Evolutionary conservation across 30 jellyfish, hydroid and myxozoan species (phyloP).

Genomic region (Turritopsis rubra): DNA sequence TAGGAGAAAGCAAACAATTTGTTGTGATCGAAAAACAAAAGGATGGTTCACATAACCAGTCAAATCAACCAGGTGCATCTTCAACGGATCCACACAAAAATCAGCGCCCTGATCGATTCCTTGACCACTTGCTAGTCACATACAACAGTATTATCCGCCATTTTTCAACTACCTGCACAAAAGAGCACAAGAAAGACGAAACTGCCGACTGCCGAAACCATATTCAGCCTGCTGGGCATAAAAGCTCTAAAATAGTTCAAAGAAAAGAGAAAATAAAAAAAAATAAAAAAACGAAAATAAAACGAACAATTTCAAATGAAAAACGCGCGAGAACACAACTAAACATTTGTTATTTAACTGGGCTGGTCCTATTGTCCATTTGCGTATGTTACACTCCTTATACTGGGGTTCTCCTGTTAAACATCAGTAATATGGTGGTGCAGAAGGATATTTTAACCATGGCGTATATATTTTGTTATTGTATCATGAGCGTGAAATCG

Average conservation of each 20-base stretch:
- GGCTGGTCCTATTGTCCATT: background rate
- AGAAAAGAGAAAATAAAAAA: too few species aligned
- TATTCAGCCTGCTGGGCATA: background rate
- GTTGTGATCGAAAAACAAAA: too few species aligned
- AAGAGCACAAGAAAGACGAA: background rate
- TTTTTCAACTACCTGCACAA: background rate
- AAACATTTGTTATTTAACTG: background rate
- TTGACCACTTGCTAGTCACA: background rate
- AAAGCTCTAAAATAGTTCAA: background rate
- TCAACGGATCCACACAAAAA: background rate
- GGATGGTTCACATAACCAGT: too few species aligned
- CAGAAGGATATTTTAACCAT: background rate
- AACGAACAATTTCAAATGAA: background rate
- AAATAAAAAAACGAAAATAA: too few species aligned
- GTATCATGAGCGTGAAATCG: background rate
- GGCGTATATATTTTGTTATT: background rate
- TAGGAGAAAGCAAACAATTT: too few species aligned
- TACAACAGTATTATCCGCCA: background rate
- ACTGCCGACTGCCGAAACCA: background rate
- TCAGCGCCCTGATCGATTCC: background rate
- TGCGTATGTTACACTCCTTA: background rate
- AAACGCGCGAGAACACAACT: background rate
- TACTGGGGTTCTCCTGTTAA: background rate
- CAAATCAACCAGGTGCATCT: background rate
- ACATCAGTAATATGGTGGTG: background rate